Evolutionary conservation across 1,140 invertebrate species (phyloP).

Genomic region (Nilaparvata lugens): DNA sequence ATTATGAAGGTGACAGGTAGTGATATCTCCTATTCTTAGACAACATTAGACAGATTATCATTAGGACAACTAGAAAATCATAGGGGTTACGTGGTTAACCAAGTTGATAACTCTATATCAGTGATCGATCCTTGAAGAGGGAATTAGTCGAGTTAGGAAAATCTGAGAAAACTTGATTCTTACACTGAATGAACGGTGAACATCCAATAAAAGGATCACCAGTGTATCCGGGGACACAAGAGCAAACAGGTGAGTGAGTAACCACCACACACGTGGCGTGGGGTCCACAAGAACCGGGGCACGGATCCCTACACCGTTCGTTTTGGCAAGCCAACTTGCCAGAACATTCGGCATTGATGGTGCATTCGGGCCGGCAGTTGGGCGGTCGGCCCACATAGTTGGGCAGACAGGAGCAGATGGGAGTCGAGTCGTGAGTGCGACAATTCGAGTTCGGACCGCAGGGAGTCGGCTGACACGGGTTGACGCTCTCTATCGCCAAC

Average conservation of each 20-base stretch:
- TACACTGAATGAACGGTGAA: constrained; percentile 23
- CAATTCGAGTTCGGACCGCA: constrained; percentile 75
- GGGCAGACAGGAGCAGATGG: constrained; percentile 66
- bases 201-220: constrained; percentile 77
- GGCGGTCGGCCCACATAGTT: constrained; percentile 70
- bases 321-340: constrained; percentile 70
- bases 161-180: not conserved
- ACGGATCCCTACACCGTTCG: constrained; percentile 71
- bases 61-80: too few species aligned
- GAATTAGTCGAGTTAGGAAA: too few species aligned
- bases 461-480: constrained; percentile 68
- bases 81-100: too few species aligned
- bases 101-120: too few species aligned
- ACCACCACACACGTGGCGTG: constrained; percentile 71
- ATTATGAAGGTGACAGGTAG: too few species aligned
- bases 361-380: constrained; percentile 72
- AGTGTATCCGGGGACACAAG: constrained; percentile 63
- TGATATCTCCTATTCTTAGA: too few species aligned
- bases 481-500: constrained; percentile 33
- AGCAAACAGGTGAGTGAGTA: constrained; percentile 71
- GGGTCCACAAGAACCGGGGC: constrained; percentile 72
- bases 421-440: constrained; percentile 52
- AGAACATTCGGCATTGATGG: constrained; percentile 70
- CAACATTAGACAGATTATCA: too few species aligned
- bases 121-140: too few species aligned